Conservation (phyloP, 2,888 invertebrate species). For the Calameuta pallipes region DNA sequence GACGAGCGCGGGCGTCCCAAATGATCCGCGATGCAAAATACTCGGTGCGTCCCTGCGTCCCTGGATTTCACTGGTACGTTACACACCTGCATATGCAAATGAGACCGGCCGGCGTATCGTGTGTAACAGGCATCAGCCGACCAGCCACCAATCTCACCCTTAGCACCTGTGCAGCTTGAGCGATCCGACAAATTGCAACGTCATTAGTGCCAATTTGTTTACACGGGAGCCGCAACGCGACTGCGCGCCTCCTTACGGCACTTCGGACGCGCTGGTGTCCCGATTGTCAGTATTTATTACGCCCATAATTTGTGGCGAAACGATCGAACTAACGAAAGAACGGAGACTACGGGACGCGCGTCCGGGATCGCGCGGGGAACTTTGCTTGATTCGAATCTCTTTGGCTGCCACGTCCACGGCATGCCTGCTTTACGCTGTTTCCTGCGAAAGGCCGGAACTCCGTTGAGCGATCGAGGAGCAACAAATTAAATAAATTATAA, state of each 20-base stretch:
- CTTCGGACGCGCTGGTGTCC: slow-evolving; percentile 34
- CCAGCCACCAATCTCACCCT: slow-evolving; percentile 38
- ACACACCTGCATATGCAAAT: slow-evolving; percentile 32
- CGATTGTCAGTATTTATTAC: slow-evolving; percentile 30
- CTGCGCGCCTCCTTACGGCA: slow-evolving; percentile 21
- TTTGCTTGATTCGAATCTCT: not conserved
- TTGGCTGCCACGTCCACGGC: not conserved
- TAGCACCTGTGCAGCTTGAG: slow-evolving; percentile 30
- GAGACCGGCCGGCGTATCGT: slow-evolving; percentile 21
- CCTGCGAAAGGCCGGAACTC: slow-evolving; percentile 17
- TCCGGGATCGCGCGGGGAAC: too few species aligned
- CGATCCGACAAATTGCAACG: slow-evolving; percentile 61
- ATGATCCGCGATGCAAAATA: not conserved
- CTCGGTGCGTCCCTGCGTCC: not conserved
- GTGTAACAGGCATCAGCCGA: slow-evolving; percentile 28
- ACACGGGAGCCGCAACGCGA: slow-evolving; percentile 31
- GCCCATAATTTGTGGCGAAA: slow-evolving; percentile 25
- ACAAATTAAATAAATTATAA: not conserved
- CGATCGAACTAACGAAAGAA: too few species aligned
- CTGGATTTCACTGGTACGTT: not conserved
- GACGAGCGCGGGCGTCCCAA: not conserved
- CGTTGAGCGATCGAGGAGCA: not conserved
- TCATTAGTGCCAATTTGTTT: slow-evolving; percentile 63
- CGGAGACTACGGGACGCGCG: too few species aligned
- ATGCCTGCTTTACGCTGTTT: not conserved